A percentile compares a stretch with the other conserved stretches of the same genome.
Evolutionary conservation across 2,113 vertebrate genomes (phyloP).

Genomic region (Xenopus tropicalis): UCB_Xtro_10.0 CM004444.2:95589001-95589500

Average conservation of each 20-base stretch:
- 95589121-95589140: constrained; percentile 51
- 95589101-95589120: constrained; percentile 41
- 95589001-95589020: constrained; percentile 56
- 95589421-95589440: constrained; percentile 40
- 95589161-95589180: constrained; percentile 62
- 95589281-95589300: constrained; percentile 46
- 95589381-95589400: constrained; percentile 46
- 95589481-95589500: constrained; percentile 34
- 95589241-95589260: neutral
- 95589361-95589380: constrained; percentile 50
- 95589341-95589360: constrained; percentile 53
- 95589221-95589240: constrained; percentile 19
- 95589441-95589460: constrained; percentile 24
- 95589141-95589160: constrained; percentile 42
- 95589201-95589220: neutral
- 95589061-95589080: constrained; percentile 51
- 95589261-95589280: neutral
- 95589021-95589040: constrained; percentile 61
- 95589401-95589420: constrained; percentile 41
- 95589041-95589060: constrained; percentile 52
- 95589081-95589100: constrained; percentile 46
- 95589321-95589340: constrained; percentile 40
- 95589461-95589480: constrained; percentile 45
- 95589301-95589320: constrained; percentile 13
- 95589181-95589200: constrained; percentile 48